Percentiles rank a stretch among this genome's conserved stretches.
Evolutionary conservation across 2,113 vertebrate species (phyloP).

Genomic region (Dunckerocampus dactyliophorus): DNA sequence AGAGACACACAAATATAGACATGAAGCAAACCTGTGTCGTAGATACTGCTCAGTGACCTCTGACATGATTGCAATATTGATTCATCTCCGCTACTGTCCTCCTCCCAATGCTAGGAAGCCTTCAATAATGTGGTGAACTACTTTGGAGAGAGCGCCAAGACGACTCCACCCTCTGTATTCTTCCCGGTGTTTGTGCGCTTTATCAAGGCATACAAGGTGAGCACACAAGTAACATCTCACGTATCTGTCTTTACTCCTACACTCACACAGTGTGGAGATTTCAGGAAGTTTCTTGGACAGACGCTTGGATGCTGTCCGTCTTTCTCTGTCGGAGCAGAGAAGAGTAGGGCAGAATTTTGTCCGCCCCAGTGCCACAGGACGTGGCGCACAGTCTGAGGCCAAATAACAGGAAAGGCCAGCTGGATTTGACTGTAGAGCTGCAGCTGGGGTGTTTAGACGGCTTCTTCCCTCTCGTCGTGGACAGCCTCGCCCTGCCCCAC

Average conservation of each 20-base stretch:
- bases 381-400: slow-evolving; percentile 52
- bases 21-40: slow-evolving; percentile 4
- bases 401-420: slow-evolving; percentile 79
- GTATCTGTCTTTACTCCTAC: background rate
- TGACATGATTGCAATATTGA: slow-evolving; percentile 31
- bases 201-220: slow-evolving; percentile 94
- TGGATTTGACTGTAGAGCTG: slow-evolving; percentile 58
- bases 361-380: slow-evolving; percentile 55
- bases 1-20: slow-evolving; percentile 14
- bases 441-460: slow-evolving; percentile 71
- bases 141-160: slow-evolving; percentile 95
- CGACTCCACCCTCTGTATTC: slow-evolving; percentile 90
- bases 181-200: slow-evolving; percentile 96
- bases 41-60: slow-evolving; percentile 14
- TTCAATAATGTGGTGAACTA: slow-evolving; percentile 91
- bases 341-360: slow-evolving; percentile 27
- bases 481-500: slow-evolving; percentile 58
- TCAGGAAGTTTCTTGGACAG: slow-evolving; percentile 34
- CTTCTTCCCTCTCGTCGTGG: slow-evolving; percentile 48
- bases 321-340: slow-evolving; percentile 14
- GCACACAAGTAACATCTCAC: background rate
- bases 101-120: slow-evolving; percentile 78
- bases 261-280: background rate
- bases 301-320: background rate
- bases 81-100: slow-evolving; percentile 26